phyloP scores from a whole-genome alignment of 2,888 invertebrate species.

The Clivina fossor region DNA sequence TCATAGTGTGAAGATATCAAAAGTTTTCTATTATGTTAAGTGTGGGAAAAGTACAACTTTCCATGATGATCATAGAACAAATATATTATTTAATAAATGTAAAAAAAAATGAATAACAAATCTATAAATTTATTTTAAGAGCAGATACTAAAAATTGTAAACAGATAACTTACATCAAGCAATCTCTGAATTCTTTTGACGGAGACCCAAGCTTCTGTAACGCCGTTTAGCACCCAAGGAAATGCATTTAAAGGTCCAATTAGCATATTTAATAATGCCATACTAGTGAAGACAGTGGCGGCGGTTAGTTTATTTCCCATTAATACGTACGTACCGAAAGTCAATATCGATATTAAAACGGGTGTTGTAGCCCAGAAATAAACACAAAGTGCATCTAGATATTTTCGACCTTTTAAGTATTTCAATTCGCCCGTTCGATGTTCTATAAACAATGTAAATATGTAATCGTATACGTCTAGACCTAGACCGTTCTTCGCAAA shows the following conservation, averaged over 20 bases:
- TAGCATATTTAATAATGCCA: constrained; percentile 93
- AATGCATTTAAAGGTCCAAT: constrained; percentile 95
- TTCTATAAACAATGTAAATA: constrained; percentile 52
- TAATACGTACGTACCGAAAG: constrained; percentile 77
- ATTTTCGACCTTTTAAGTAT: constrained; percentile 84
- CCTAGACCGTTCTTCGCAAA: no score
- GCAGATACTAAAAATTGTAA: no score
- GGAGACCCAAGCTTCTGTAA: constrained; percentile 96
- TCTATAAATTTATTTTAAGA: no score
- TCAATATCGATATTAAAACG: constrained; percentile 81
- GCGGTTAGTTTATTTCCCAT: constrained; percentile 79
- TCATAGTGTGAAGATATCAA: no score
- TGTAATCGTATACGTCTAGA: neutral
- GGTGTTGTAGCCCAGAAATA: constrained; percentile 99
- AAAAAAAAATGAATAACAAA: no score
- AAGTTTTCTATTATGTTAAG: no score
- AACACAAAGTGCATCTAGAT: constrained; percentile 95
- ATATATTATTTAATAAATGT: no score
- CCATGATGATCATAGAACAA: no score
- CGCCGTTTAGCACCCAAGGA: constrained; percentile 97
- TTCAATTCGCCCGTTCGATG: constrained; percentile 71
- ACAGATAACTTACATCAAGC: constrained; percentile 63
- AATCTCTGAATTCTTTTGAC: constrained; percentile 83
- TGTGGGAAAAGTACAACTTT: no score
- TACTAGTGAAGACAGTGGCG: constrained; percentile 89